These are phyloP conservation scores for Drosophila erecta DNA, from an alignment of 1,140 invertebrate genomes.

Conservation along the genomic window DNA sequence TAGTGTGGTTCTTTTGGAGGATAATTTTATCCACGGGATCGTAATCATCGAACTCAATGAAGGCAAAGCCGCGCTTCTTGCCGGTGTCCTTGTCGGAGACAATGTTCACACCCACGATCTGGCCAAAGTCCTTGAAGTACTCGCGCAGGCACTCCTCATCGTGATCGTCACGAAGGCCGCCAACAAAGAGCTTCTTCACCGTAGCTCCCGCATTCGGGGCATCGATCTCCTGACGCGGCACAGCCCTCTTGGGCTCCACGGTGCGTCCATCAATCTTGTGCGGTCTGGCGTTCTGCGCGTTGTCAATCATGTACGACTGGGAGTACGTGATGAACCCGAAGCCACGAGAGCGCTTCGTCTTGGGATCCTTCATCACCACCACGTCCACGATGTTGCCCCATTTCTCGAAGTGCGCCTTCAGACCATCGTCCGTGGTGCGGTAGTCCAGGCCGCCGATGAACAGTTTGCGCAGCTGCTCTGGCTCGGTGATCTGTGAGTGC, in stretches of 20 bases:
- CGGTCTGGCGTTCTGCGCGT: slow-evolving; percentile 94
- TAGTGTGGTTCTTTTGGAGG: slow-evolving; percentile 90
- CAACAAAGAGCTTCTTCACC: slow-evolving; percentile 97
- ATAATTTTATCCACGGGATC: slow-evolving; percentile 98
- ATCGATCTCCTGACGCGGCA: slow-evolving; percentile 96
- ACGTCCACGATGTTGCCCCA: slow-evolving; percentile 99
- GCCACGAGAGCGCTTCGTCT: slow-evolving; percentile 95
- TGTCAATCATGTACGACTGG: slow-evolving; percentile 96
- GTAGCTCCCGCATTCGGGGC: slow-evolving; percentile 96
- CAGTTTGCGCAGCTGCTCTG: slow-evolving; percentile 97
- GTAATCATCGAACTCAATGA: slow-evolving; percentile 98
- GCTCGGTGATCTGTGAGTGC: slow-evolving; percentile 86
- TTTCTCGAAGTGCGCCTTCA: slow-evolving; percentile 97
- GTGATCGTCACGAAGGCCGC: slow-evolving; percentile 95
- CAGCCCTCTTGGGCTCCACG: slow-evolving; percentile 98
- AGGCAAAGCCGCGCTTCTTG: slow-evolving; percentile 97
- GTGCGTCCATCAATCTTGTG: slow-evolving; percentile 91
- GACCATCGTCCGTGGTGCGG: slow-evolving; percentile 96
- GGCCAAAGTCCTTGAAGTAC: slow-evolving; percentile 94
- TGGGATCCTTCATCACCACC: slow-evolving; percentile 99
- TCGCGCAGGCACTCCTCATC: slow-evolving; percentile 94
- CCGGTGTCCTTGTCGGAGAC: slow-evolving; percentile 96
- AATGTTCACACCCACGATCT: slow-evolving; percentile 93
- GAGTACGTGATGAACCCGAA: slow-evolving; percentile 99
- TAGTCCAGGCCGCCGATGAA: slow-evolving; percentile 99